Conservation (phyloP, 2,888 invertebrate genomes). For the Lasioglossum morio region DNA sequence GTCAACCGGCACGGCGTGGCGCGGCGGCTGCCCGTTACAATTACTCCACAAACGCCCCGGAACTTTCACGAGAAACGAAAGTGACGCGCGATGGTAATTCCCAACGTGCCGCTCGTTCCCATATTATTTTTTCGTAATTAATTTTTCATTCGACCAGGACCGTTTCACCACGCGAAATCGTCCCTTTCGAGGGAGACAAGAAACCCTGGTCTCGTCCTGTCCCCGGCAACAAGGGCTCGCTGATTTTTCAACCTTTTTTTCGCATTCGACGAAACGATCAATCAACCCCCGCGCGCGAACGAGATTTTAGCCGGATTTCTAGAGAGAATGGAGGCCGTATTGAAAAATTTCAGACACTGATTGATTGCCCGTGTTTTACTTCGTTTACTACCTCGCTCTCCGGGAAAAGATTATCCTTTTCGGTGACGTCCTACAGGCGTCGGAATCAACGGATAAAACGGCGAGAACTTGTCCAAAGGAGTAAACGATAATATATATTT, state of each 20-base stretch:
- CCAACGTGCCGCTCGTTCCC: background rate
- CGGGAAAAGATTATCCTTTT: constrained; percentile 8
- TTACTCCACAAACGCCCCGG: constrained; percentile 14
- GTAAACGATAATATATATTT: background rate
- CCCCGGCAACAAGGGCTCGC: background rate
- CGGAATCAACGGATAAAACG: background rate
- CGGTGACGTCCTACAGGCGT: background rate
- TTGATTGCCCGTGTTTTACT: background rate
- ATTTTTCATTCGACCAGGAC: background rate
- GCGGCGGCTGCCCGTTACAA: constrained; percentile 14
- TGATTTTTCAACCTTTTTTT: background rate
- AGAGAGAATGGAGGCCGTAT: constrained; percentile 3
- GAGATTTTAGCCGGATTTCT: constrained; percentile 5
- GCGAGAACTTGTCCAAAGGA: background rate
- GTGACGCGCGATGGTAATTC: background rate
- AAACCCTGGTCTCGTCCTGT: background rate
- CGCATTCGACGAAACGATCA: constrained; percentile 10
- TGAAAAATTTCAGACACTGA: constrained; percentile 11
- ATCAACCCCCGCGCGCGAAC: background rate
- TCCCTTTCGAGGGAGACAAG: background rate
- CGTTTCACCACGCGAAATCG: background rate
- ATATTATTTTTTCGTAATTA: constrained; percentile 5
- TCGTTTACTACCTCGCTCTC: constrained; percentile 10
- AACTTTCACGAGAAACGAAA: constrained; percentile 22
- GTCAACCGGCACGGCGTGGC: background rate